Evolutionary conservation across 2,888 invertebrate genomes (phyloP).

Genomic region (Drosophila yooni): DNA sequence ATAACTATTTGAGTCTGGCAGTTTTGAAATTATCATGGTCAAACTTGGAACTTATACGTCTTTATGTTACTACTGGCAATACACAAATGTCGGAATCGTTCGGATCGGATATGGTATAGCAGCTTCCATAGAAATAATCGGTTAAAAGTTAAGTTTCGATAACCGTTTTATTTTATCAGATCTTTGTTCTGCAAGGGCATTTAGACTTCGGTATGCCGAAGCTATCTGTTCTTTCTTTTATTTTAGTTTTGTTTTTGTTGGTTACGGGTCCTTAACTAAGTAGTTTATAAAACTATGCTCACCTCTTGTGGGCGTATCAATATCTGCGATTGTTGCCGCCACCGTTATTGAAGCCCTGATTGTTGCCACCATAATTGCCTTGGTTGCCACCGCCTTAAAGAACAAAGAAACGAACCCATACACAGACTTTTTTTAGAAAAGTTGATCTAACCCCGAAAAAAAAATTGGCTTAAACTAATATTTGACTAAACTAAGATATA

Average conservation of each 20-base stretch:
- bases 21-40: not conserved
- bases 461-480: conserved; percentile 2
- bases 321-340: conserved; percentile 85
- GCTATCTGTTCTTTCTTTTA: conserved; percentile 15
- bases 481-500: conserved; percentile 8
- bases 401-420: conserved; percentile 89
- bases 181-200: conserved; percentile 8
- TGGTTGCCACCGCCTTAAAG: conserved; percentile 85
- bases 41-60: not conserved
- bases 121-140: not conserved
- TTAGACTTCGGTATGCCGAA: conserved; percentile 9
- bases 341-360: conserved; percentile 84
- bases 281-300: conserved; percentile 49
- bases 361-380: conserved; percentile 86
- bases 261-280: conserved; percentile 61
- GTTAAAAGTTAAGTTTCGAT: not conserved
- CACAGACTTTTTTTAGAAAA: conserved; percentile 78
- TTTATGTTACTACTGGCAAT: not conserved
- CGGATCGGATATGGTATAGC: not conserved
- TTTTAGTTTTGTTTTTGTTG: conserved; percentile 14
- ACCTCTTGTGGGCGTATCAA: conserved; percentile 78
- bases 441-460: conserved; percentile 18
- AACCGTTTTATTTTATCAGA: not conserved
- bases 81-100: not conserved
- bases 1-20: not conserved